Evolutionary conservation across 1,140 invertebrate species (phyloP), one percentile per base, ranked within the genome.

Genomic region (Vanessa tameamea): DNA sequence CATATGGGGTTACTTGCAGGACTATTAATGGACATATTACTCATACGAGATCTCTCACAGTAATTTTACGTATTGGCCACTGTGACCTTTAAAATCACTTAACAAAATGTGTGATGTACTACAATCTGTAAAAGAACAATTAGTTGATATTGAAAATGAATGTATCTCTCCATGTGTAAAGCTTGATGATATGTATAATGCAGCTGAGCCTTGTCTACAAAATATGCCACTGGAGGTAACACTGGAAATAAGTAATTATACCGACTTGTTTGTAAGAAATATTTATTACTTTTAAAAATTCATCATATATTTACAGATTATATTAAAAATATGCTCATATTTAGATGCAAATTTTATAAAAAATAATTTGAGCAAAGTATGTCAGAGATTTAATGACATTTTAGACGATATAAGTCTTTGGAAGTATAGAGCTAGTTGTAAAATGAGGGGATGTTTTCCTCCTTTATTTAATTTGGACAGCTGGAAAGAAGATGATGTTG

Each of bases 251-350:
- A n/a, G 63, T 59, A 50, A 51, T 64, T 37, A 37, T 37, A 61
- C 69, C 57, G 16, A 66, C 47, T 70, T 65, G 31, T 13, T 72
- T 20, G 47, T 72, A 53, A 66, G 11, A 67, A 16, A 63, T 23
- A 15, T 61, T 16, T 31, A 70, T 67, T 73, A 59, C 50, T 57
- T n/a, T 37, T 47, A 68, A 20, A 69, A 65, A 3, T 55, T 37
- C 15, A 26, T 11, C 15, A 64, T 0, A 61, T 72, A 20, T 59
- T 92, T 92, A 48, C 84, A 93, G 92, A 91, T 93, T 70, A 86
- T 93, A 70, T 79, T 93, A 61, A 91, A 93, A 83, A 93, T 93
- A 84, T 92, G 91, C 69, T 90, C 90, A 70, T 92, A 87, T 74
- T 78, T 93, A 64, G 90, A 92, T 78, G 85, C 86, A 73, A 78